Base-by-base conservation (phyloP, 1,140 invertebrate species). In the Cephus cinctus region DNA sequence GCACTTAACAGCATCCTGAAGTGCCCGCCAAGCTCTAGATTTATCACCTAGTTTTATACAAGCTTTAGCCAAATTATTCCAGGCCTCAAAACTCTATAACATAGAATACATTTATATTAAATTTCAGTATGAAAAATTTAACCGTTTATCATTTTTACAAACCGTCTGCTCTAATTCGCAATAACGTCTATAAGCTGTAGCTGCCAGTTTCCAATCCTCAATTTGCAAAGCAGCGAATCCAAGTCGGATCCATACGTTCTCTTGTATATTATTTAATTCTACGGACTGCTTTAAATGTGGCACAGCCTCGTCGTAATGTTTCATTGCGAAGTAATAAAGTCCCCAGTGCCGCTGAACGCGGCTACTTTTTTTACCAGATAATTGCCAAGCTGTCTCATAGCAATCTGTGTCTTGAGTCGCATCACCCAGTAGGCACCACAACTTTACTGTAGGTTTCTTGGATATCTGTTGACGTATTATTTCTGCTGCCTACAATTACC, bases 51-150 rank as follows among this genome's bases (percentile, higher is more conserved):
- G 73, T 60, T 92, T 89, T 5, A 95, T 86, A 59, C 97, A 94
- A 3, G 90, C 92, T 68, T 95, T 94, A 8, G 93, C 90, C 39
- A 98, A 77, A 76, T 98, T 98, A 74, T 97, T 98, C 96, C 96
- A 99, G 0, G 92, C 93, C 76, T 98, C 93, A 71, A 93, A 98
- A 52, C 88, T 88, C 77, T 91, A 20, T 20, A 5, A 19, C 15
- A 39, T 21, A 32, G 32, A 22, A 19, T 20, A 39, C 3, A 41
- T 47, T 43, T 4, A 16, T 43, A 27, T 42, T 34, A 14, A 15
- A 19, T 11, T 18, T 8, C 18, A 21, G 15, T 34, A n/a, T n/a
- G 9, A 51, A 2, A 1, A 44, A 18, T 25, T 12, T 21, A 21
- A 48, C n/a, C 38, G 34, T 2, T 31, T 44, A 35, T 48, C 43